Base-by-base conservation (phyloP, 2,888 invertebrate species). In the Chouioia cunea region DNA sequence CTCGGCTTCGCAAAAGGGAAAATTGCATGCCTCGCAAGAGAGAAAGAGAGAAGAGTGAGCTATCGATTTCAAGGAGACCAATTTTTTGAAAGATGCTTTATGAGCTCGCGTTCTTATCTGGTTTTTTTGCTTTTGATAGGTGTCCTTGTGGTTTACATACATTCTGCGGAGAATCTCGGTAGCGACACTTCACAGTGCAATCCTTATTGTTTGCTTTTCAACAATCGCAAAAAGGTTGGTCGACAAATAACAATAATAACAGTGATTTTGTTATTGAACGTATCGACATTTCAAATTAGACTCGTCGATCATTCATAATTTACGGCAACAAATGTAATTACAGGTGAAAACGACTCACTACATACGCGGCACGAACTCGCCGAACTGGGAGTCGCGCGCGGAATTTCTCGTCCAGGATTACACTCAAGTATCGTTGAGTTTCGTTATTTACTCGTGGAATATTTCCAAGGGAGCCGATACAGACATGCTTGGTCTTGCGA, bases 151-250 rank as follows among this genome's bases (percentile, higher is more conserved):
- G 86, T 88, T 15, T 86, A 86, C 76, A 84, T 89, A 66, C 89
- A 89, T 79, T 85, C 87, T 53, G 88, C 88, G n/a, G 84, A 84
- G 57, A 87, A 86, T 76, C 84, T 88, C 18, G 82, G 84, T 65
- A 79, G 79, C 67, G 88, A 88, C 73, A 79, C 80, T 57, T 81
- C 82, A 2, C 83, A 83, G 20, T 88, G 88, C 16, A 88, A 88
- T 79, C 88, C 88, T 1, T 89, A 88, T 76, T 89, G 88, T 77
- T 85, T 88, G 73, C 78, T 88, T n/a, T 88, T 88, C 80, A 87
- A 85, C 77, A 87, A 87, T 77, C 85, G 88, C 36, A 85, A 86
- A 74, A 87, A 88, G 86, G 88, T 88, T 43, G 36, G 74, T 74
- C 27, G 18, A 2, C 8, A 48, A 46, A 43, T 14, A 15, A 50